Base-by-base conservation (phyloP, 2,113 vertebrate species). In the Paradisaea rubra region DNA sequence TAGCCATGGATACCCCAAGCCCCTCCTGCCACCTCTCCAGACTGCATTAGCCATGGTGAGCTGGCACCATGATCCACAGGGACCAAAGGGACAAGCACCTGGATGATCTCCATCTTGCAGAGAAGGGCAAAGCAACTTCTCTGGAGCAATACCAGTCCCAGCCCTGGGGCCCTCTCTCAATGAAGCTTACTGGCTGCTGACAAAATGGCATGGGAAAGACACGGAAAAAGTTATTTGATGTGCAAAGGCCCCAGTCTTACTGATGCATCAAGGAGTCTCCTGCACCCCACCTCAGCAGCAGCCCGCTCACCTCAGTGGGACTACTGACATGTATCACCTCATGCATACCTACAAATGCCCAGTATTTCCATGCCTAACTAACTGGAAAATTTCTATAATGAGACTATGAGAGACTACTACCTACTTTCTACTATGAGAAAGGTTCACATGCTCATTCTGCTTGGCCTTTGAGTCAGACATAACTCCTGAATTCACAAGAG, bases 261-360 rank as follows among this genome's bases (percentile, higher is more conserved):
- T 35, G 39, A 45, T 8, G 0, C 1, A 1, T 7, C 3, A 23
- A 81, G 13, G 39, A 78, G 13, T 24, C 4, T 65, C 30, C 42
- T 54, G 24, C 15, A 47, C 14, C 18, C 15, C 1, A 3, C 11
- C 31, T 18, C 0, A 2, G 42, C 19, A 69, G 72, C 18, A 74
- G 35, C 50, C 63, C 17, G 10, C 27, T 90, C 3, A 1, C 20
- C 52, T 22, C 18, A 9, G 18, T 28, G 37, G 20, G 22, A 24
- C 0, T 0, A 22, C 0, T 2, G 59, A 39, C 3, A 1, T 2
- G 7, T 24, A 16, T 35, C 71, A 18, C 33, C 71, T 86, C 71
- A 50, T 1, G 0, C 15, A 16, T 7, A 39, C 28, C 49, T 68
- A 35, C 35, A 83, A 83, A 70, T 74, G 30, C 24, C 35, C 71